Evolutionary conservation across 1,140 invertebrate genomes (phyloP).

Genomic region (Drosophila setifemur): DNA sequence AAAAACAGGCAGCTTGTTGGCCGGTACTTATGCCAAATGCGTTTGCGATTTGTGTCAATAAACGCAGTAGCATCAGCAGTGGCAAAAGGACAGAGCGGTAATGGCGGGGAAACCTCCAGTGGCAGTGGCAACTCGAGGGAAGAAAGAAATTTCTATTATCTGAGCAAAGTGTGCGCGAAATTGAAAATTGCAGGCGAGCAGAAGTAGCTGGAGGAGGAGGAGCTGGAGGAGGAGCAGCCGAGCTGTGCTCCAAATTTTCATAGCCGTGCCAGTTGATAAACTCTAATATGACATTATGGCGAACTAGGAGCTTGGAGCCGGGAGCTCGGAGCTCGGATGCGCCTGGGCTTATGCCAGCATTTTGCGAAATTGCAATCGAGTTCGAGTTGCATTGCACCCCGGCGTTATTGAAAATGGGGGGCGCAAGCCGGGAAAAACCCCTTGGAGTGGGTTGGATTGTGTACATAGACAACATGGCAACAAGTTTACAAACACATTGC

Average conservation of each 20-base stretch:
- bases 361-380: conserved; percentile 67
- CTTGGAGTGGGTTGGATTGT: background rate
- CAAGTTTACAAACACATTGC: conserved; percentile 78
- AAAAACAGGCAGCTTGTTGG: conserved; percentile 42
- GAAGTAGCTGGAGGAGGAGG: background rate
- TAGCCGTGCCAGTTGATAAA: conserved; percentile 72
- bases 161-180: conserved; percentile 79
- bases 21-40: conserved; percentile 77
- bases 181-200: conserved; percentile 68
- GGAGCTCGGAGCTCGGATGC: background rate
- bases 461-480: conserved; percentile 61
- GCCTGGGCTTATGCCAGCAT: conserved; percentile 72
- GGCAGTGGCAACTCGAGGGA: conserved; percentile 15
- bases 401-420: no score
- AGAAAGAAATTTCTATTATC: conserved; percentile 79
- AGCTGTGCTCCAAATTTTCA: conserved; percentile 68
- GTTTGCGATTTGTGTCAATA: conserved; percentile 79
- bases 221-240: background rate
- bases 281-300: conserved; percentile 76
- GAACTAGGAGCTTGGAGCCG: background rate
- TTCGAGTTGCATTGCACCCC: conserved; percentile 55
- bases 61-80: conserved; percentile 49
- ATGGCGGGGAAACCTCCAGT: background rate
- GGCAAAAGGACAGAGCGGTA: conserved; percentile 3
- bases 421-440: background rate